Percentiles rank a stretch among this genome's conserved stretches.
Conservation (phyloP, 2,888 invertebrate species). For the Deilephila porcellus region DNA sequence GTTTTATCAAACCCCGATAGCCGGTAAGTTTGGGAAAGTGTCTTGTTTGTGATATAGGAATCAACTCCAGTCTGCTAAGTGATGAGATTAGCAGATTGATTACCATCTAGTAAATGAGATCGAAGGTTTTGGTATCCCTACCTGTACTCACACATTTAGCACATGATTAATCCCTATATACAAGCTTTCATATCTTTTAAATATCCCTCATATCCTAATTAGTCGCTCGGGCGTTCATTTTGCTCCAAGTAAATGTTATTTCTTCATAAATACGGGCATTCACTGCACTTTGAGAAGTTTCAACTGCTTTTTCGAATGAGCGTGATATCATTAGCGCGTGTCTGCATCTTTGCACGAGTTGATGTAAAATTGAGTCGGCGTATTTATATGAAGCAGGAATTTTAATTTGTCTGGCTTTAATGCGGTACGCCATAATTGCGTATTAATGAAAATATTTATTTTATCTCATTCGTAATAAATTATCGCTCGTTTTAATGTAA, state of each 20-base stretch:
- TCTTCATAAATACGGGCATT: neutral
- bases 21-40: neutral
- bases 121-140: constrained; percentile 37
- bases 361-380: neutral
- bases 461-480: no score
- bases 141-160: neutral
- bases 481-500: no score
- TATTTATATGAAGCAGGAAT: neutral
- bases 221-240: neutral
- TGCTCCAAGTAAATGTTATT: neutral
- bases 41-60: constrained; percentile 2
- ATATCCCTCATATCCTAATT: constrained; percentile 3
- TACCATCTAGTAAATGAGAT: constrained; percentile 50
- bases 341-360: neutral
- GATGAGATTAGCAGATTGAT: constrained; percentile 51
- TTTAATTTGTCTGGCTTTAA: neutral
- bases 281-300: constrained; percentile 7
- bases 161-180: neutral
- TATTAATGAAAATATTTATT: no score
- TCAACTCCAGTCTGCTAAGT: constrained; percentile 44
- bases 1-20: neutral
- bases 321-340: neutral
- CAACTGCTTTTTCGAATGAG: neutral
- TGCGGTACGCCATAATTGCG: no score
- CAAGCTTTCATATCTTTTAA: neutral